Conservation (phyloP, 1,140 invertebrate species). For the Pomacea maculata region DNA sequence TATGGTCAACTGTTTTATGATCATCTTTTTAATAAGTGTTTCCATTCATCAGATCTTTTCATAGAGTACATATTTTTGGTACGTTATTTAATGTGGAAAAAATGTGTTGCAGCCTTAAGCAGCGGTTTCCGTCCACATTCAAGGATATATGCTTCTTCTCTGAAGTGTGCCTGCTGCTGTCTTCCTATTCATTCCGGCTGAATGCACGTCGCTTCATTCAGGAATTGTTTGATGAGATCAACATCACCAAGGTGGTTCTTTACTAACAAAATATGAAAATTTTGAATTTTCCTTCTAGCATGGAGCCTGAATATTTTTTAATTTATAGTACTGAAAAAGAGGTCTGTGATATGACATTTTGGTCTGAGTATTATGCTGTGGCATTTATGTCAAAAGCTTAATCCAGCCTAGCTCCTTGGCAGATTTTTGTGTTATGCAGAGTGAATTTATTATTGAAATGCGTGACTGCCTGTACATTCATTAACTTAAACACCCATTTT, state of each 20-base stretch:
- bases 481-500: too few relatives aligned
- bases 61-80: background rate
- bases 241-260: slow-evolving; percentile 74
- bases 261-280: background rate
- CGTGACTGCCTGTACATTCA: too few relatives aligned
- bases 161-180: slow-evolving; percentile 84
- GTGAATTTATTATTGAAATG: too few relatives aligned
- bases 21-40: background rate
- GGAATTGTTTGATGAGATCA: slow-evolving; percentile 90
- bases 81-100: slow-evolving; percentile 26
- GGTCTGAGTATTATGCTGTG: too few relatives aligned
- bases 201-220: slow-evolving; percentile 88
- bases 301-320: too few relatives aligned
- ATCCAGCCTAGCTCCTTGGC: too few relatives aligned
- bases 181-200: slow-evolving; percentile 82
- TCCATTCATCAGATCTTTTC: background rate
- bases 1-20: too few relatives aligned
- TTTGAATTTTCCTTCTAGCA: too few relatives aligned
- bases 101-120: slow-evolving; percentile 77
- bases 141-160: slow-evolving; percentile 93
- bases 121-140: slow-evolving; percentile 83
- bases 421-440: too few relatives aligned
- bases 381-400: too few relatives aligned
- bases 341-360: too few relatives aligned
- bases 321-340: too few relatives aligned